Conservation (phyloP, 2,797 vertebrate genomes). For the Arctocebus calabarensis region DNA sequence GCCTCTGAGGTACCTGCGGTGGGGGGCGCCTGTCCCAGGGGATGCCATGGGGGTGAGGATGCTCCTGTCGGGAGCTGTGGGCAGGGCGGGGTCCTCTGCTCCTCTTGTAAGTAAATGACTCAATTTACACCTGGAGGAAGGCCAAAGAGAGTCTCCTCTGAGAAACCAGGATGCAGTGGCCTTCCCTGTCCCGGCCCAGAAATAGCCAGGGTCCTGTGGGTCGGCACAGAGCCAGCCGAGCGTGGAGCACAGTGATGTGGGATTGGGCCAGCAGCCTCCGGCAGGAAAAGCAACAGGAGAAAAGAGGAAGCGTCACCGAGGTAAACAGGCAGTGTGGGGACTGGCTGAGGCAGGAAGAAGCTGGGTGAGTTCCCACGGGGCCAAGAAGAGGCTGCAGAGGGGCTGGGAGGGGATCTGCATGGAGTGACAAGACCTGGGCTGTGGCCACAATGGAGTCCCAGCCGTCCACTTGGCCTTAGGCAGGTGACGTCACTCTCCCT, state of each 20-base stretch:
- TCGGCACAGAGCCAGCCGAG: neutral
- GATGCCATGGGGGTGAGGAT: neutral
- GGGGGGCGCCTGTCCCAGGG: neutral
- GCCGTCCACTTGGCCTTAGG: neutral
- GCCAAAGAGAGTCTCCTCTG: neutral
- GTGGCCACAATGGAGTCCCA: neutral
- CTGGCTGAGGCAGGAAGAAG: neutral
- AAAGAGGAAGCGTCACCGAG: neutral
- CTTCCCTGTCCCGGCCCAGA: neutral
- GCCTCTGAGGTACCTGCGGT: neutral
- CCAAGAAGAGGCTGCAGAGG: neutral
- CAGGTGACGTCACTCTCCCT: neutral
- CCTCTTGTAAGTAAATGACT: slow-evolving; percentile 22
- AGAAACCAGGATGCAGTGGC: slow-evolving; percentile 12
- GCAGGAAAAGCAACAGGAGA: neutral
- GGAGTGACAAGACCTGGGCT: neutral
- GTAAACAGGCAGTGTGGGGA: neutral
- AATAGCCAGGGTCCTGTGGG: neutral
- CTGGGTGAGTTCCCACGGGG: neutral
- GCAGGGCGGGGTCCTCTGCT: neutral
- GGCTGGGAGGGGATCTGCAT: neutral
- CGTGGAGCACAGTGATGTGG: neutral
- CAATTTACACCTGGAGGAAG: neutral
- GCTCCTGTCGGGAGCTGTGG: neutral
- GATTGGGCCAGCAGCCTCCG: neutral